phyloP scores from a whole-genome alignment of 2,888 invertebrate genomes.

The Rhagium mordax region DNA sequence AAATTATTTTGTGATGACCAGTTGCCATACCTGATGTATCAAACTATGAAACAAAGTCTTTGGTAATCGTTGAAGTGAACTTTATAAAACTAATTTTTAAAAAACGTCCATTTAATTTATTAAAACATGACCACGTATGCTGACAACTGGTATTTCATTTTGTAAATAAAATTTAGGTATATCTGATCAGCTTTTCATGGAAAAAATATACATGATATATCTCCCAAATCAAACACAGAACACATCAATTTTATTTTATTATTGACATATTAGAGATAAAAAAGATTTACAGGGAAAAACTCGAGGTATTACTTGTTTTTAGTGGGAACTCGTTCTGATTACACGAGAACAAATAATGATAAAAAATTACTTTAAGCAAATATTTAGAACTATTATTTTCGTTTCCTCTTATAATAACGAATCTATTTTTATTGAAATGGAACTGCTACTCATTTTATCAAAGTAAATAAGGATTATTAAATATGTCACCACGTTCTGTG shows the following conservation, averaged over 20 bases:
- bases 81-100: too few species aligned
- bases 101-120: too few species aligned
- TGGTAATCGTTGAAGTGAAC: too few species aligned
- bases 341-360: slow-evolving; percentile 19
- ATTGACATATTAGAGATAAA: slow-evolving; percentile 16
- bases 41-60: too few species aligned
- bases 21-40: too few species aligned
- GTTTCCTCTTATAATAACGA: slow-evolving; percentile 11
- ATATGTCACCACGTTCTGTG: slow-evolving; percentile 33
- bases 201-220: background rate
- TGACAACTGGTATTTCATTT: background rate
- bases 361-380: slow-evolving; percentile 12
- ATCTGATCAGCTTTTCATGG: background rate
- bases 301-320: slow-evolving; percentile 8
- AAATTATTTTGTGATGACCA: too few species aligned
- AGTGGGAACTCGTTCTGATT: slow-evolving; percentile 21
- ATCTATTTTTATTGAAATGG: slow-evolving; percentile 30
- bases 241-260: background rate
- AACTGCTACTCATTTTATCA: slow-evolving; percentile 33
- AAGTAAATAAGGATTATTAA: slow-evolving; percentile 36
- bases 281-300: slow-evolving; percentile 14
- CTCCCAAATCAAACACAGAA: background rate
- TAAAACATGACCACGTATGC: background rate
- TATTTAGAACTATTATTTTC: slow-evolving; percentile 22
- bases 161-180: background rate